A percentile compares a stretch with the other conserved stretches of the same genome.
These are phyloP conservation scores for Mizuhopecten yessoensis DNA, from an alignment of 1,140 invertebrate species.

Conservation along the genomic window DNA sequence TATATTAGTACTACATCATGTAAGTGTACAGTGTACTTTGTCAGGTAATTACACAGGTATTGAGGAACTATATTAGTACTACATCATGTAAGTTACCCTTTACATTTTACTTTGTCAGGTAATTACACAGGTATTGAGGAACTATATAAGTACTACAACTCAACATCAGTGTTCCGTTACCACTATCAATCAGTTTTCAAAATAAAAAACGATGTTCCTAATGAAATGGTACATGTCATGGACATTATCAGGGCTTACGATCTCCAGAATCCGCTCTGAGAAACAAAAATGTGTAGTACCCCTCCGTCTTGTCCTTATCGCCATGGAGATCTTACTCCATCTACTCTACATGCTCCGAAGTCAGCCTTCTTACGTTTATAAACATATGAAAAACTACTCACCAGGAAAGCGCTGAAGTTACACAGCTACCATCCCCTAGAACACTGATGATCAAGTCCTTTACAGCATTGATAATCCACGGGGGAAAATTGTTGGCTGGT, in stretches of 20 bases:
- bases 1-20: too few relatives aligned
- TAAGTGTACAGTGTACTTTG: too few relatives aligned
- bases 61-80: too few relatives aligned
- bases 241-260: neutral
- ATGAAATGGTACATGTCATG: conserved; percentile 15
- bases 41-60: too few relatives aligned
- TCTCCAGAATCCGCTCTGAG: neutral
- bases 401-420: neutral
- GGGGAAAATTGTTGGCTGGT: neutral
- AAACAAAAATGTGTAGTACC: neutral
- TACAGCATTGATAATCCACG: neutral
- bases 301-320: neutral
- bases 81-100: too few relatives aligned
- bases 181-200: neutral
- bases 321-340: neutral
- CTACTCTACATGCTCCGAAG: conserved; percentile 17
- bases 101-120: too few relatives aligned
- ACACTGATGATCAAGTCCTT: neutral
- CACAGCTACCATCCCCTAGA: neutral
- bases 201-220: neutral
- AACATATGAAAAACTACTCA: conserved; percentile 12
- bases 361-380: neutral
- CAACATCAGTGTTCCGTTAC: neutral
- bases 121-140: too few relatives aligned
- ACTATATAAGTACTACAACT: neutral